Evolutionary conservation across 2,888 invertebrate genomes (phyloP).

Genomic region (Cistogaster globosa): DNA sequence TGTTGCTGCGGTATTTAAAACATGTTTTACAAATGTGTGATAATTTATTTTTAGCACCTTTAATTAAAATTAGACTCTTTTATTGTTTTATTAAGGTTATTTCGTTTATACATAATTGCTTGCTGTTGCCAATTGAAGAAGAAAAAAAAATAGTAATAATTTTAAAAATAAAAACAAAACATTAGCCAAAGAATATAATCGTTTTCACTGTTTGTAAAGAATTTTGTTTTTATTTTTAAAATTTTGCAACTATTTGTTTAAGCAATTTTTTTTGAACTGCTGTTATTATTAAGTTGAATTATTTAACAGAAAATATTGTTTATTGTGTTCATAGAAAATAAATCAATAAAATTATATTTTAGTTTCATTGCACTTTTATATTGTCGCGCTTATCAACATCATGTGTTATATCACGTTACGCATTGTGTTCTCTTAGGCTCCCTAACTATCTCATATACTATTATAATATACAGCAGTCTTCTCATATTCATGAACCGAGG

Average conservation of each 20-base stretch:
- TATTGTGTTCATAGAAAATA: too few species aligned
- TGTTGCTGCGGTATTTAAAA: conserved; percentile 32
- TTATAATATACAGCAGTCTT: too few species aligned
- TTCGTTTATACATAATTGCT: conserved; percentile 32
- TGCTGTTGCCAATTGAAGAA: conserved; percentile 39
- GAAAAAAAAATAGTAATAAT: conserved; percentile 14
- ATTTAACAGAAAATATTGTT: not conserved
- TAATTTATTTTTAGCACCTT: conserved; percentile 71
- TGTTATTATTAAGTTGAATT: conserved; percentile 15
- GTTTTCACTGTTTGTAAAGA: conserved; percentile 21
- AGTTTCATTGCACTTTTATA: too few species aligned
- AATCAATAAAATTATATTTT: too few species aligned
- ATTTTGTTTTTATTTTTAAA: too few species aligned
- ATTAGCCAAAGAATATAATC: conserved; percentile 23
- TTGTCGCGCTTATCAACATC: too few species aligned
- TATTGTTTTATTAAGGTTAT: conserved; percentile 33
- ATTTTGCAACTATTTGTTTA: not conserved
- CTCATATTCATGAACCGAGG: too few species aligned
- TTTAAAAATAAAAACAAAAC: not conserved
- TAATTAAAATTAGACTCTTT: conserved; percentile 65
- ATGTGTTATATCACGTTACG: too few species aligned
- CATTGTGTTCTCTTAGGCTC: too few species aligned
- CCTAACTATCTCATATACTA: too few species aligned
- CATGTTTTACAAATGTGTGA: conserved; percentile 70
- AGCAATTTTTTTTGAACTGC: conserved; percentile 2